These are phyloP conservation scores for Aethina tumida DNA, from an alignment of 1,140 invertebrate genomes.

Conservation along the genomic window DNA sequence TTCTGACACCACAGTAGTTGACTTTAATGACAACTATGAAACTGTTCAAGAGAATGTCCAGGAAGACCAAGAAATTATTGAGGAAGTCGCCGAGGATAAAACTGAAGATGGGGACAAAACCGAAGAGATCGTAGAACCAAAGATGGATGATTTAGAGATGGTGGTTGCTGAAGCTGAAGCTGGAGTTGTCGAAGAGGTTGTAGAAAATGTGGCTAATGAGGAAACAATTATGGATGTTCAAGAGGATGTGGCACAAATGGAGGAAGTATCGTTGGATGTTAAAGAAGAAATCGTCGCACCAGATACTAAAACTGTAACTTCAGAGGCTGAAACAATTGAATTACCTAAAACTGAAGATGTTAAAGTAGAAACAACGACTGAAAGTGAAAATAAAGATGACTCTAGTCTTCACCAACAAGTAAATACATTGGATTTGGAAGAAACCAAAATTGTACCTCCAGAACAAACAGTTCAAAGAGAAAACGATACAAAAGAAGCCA, in stretches of 20 bases:
- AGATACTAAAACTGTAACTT: too few species aligned
- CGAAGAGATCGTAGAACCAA: not conserved
- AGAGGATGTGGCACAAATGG: too few species aligned
- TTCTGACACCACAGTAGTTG: slow-evolving; percentile 21
- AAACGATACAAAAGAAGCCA: slow-evolving; percentile 3
- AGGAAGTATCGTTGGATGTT: too few species aligned
- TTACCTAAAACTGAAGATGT: too few species aligned
- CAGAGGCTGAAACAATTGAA: too few species aligned
- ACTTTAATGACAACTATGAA: slow-evolving; percentile 25
- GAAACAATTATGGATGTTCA: not conserved
- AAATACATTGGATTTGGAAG: not conserved
- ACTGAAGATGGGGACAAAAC: slow-evolving; percentile 3
- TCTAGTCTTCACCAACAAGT: too few species aligned
- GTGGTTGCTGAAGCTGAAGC: slow-evolving; percentile 1
- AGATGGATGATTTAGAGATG: not conserved
- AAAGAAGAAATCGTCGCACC: too few species aligned
- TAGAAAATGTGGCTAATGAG: not conserved
- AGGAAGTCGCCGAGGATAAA: slow-evolving; percentile 1
- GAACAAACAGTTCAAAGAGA: not conserved
- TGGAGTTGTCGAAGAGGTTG: slow-evolving; percentile 4
- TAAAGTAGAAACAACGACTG: too few species aligned
- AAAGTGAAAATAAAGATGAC: too few species aligned
- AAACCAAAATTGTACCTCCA: not conserved
- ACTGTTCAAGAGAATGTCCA: too few species aligned
- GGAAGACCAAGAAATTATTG: not conserved